A percentile compares a stretch with the other conserved stretches of the same genome.
These are phyloP conservation scores for Stenolophus ochropezus DNA, from an alignment of 2,888 invertebrate species.

Conservation along the genomic window DNA sequence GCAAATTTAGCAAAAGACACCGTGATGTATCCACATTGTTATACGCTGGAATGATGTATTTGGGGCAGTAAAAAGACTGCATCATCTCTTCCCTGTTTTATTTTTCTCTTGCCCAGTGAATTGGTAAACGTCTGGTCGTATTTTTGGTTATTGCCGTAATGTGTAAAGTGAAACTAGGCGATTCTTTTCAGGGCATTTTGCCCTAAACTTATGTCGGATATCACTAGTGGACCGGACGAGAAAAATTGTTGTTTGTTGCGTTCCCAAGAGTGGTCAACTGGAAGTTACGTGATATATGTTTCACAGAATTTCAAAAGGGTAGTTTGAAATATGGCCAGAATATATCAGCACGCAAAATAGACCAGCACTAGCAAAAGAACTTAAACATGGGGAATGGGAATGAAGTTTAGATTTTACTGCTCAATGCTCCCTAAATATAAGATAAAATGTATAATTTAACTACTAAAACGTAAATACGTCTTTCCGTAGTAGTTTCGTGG, in stretches of 20 bases:
- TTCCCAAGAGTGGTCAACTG: conserved; percentile 29
- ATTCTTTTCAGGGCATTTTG: conserved; percentile 41
- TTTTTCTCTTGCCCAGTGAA: conserved; percentile 52
- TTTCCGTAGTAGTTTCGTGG: no score
- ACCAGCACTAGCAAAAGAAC: no score
- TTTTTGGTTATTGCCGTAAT: conserved; percentile 58
- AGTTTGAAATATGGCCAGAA: neutral
- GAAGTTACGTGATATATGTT: conserved; percentile 40
- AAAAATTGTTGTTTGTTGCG: conserved; percentile 46
- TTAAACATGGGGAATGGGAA: no score
- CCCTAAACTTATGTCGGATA: conserved; percentile 53
- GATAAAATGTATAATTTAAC: no score
- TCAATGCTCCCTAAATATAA: no score
- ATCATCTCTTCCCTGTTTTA: conserved; percentile 14
- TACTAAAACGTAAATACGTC: no score
- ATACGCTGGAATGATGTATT: no score
- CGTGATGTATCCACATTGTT: no score
- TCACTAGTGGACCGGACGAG: conserved; percentile 54
- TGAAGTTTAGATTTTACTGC: no score
- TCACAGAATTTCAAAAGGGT: neutral
- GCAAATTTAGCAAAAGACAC: no score
- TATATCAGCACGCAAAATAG: neutral
- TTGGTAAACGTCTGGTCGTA: conserved; percentile 52
- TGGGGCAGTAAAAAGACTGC: neutral
- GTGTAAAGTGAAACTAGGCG: conserved; percentile 51